These are phyloP conservation scores for Phoxinus dragarum DNA, from an alignment of 2,797 vertebrate species.

Conservation along the genomic window DNA sequence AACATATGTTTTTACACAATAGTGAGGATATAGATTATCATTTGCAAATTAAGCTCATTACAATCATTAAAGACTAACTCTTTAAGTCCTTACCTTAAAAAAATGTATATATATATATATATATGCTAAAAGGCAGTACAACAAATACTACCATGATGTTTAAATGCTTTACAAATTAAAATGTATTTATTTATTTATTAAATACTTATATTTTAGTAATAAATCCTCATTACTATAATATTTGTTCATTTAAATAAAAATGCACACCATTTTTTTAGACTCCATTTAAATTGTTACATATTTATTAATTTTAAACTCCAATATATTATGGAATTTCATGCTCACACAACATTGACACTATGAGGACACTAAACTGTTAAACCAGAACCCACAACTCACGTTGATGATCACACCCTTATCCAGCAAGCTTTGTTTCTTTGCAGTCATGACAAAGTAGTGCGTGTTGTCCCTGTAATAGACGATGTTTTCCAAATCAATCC, in stretches of 20 bases:
- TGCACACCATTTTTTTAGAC: not conserved
- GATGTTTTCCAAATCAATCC: slow-evolving; percentile 97
- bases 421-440: slow-evolving; percentile 95
- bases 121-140: not conserved
- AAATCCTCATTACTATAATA: not conserved
- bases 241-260: not conserved
- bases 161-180: not conserved
- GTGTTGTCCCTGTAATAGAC: slow-evolving; percentile 98
- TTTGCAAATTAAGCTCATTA: not conserved
- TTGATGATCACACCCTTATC: slow-evolving; percentile 96
- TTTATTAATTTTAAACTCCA: not conserved
- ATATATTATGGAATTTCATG: not conserved
- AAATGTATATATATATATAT: no score
- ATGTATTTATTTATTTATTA: no score
- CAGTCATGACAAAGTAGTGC: slow-evolving; percentile 99
- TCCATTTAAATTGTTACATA: not conserved
- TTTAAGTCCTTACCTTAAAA: not conserved
- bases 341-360: not conserved
- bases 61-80: not conserved
- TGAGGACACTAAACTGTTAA: not conserved
- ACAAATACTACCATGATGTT: not conserved
- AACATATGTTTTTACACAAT: slow-evolving; percentile 3
- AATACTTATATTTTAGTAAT: not conserved
- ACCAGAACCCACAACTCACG: slow-evolving; percentile 73
- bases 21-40: not conserved